Conservation (phyloP, 1,140 invertebrate species). For the Drosophila kanapiae region DNA sequence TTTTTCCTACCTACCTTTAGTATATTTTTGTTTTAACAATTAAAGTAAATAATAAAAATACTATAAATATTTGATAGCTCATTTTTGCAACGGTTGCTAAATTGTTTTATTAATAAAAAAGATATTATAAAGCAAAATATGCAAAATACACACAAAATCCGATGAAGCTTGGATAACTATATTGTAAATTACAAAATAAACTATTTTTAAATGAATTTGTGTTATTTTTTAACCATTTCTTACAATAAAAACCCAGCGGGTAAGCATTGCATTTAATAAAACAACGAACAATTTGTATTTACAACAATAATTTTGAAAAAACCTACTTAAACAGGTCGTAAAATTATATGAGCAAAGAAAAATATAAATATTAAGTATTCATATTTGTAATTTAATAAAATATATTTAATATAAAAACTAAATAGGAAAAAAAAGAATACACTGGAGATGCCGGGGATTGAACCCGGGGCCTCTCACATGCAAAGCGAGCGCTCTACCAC, state of each 20-base stretch:
- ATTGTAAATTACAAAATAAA: no score
- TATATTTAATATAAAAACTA: not conserved
- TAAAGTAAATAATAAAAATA: not conserved
- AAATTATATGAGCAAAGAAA: not conserved
- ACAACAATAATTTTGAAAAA: no score
- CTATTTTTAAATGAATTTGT: no score
- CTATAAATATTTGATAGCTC: not conserved
- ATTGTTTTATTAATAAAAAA: not conserved
- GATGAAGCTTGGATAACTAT: not conserved
- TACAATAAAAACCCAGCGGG: no score
- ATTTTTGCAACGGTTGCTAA: not conserved
- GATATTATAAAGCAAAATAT: not conserved
- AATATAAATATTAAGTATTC: not conserved
- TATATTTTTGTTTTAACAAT: no score
- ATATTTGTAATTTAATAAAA: not conserved
- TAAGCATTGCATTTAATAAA: no score
- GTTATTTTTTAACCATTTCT: not conserved
- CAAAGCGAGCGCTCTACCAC: conserved; percentile 89
- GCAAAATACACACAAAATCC: not conserved
- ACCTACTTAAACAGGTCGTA: not conserved
- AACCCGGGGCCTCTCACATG: conserved; percentile 96
- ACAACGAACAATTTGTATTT: no score
- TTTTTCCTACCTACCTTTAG: no score
- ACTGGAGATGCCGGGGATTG: conserved; percentile 92
- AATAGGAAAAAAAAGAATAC: not conserved